A percentile compares a stretch with the other conserved stretches of the same genome.
Evolutionary conservation across 2,113 vertebrate genomes (phyloP).

Genomic region (Lagenorhynchus albirostris): DNA sequence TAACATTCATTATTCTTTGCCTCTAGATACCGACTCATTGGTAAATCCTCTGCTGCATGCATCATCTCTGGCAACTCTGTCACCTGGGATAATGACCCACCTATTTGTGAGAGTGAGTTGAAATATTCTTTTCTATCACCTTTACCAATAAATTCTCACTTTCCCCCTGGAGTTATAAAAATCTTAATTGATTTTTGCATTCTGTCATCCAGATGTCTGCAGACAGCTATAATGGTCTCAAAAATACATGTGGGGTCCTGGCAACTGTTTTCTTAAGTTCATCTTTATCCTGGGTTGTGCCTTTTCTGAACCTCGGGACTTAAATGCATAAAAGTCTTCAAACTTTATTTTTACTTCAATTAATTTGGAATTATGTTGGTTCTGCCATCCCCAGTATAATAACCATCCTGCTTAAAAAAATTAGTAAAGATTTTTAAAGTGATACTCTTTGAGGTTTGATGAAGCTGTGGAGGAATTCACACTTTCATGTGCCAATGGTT

Average conservation of each 20-base stretch:
- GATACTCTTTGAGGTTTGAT: neutral
- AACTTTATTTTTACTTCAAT: neutral
- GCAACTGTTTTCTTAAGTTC: neutral
- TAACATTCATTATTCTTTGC: neutral
- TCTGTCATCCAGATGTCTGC: neutral
- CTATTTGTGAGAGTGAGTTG: constrained; percentile 51
- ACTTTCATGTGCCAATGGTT: neutral
- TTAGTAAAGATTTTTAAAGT: neutral
- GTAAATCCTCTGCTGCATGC: neutral
- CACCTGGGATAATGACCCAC: neutral
- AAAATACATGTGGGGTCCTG: neutral
- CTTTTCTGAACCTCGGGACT: neutral
- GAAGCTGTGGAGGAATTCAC: neutral
- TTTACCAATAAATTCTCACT: neutral
- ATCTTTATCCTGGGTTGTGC: neutral
- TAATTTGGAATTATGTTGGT: neutral
- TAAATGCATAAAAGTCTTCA: neutral
- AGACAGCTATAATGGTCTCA: neutral
- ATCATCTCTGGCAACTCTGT: neutral
- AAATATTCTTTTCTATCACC: neutral
- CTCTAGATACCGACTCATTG: constrained; percentile 39
- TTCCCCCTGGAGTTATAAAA: neutral
- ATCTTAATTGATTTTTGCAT: neutral
- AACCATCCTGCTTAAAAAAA: neutral
- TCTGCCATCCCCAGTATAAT: neutral